Conservation (phyloP, 1,140 invertebrate species). For the Bombus difficillimus region DNA sequence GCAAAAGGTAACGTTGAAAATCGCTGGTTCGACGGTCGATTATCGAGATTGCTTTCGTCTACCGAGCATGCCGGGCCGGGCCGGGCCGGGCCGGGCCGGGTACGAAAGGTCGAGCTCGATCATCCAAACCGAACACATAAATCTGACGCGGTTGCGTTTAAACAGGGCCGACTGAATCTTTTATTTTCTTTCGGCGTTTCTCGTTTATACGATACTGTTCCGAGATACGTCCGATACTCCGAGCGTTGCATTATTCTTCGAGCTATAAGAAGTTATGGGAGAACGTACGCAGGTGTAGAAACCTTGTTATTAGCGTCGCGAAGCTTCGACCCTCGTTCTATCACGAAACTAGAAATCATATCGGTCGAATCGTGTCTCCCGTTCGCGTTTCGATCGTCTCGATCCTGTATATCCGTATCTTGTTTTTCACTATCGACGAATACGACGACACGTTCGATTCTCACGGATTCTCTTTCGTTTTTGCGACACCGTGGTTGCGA, state of each 20-base stretch:
- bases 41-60: not conserved
- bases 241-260: constrained; percentile 22
- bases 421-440: not conserved
- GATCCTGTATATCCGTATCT: not conserved
- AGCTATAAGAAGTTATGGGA: constrained; percentile 55
- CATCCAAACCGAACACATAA: not conserved
- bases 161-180: not conserved
- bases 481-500: not conserved
- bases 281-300: constrained; percentile 33
- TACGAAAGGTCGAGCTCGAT: not conserved
- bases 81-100: too few species aligned
- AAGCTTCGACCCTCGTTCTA: constrained; percentile 50
- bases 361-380: constrained; percentile 28
- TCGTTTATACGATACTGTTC: constrained; percentile 11
- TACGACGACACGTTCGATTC: constrained; percentile 17
- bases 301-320: constrained; percentile 58
- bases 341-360: constrained; percentile 59
- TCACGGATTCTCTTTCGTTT: not conserved
- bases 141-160: not conserved
- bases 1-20: too few species aligned
- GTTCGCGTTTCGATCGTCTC: not conserved
- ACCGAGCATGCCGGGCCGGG: not conserved
- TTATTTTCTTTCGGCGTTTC: not conserved
- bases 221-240: constrained; percentile 36
- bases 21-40: not conserved